Evolutionary conservation across 2,888 invertebrate species (phyloP).

Genomic region (Erannis defoliaria): DNA sequence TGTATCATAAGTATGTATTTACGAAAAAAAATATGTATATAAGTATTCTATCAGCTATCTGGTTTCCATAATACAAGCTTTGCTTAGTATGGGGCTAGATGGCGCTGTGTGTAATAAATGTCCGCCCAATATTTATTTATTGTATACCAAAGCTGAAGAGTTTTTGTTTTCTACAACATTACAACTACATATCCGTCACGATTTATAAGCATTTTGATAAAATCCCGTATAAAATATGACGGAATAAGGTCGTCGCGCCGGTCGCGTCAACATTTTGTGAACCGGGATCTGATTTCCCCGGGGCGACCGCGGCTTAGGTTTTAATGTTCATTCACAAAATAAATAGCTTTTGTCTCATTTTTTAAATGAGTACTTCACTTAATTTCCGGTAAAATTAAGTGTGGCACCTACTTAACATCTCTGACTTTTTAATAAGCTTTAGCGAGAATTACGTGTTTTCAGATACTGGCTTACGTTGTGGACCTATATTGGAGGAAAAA

Average conservation of each 20-base stretch:
- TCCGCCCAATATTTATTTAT: too few relatives aligned
- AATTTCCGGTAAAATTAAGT: conserved; percentile 34
- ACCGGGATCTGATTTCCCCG: conserved; percentile 67
- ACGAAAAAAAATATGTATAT: too few relatives aligned
- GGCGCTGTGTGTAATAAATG: too few relatives aligned
- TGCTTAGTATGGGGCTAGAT: too few relatives aligned
- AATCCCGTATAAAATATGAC: conserved; percentile 46
- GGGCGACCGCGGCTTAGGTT: conserved; percentile 61
- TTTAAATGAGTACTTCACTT: conserved; percentile 42
- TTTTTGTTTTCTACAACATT: background rate
- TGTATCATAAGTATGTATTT: too few relatives aligned
- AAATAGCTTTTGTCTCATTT: conserved; percentile 56
- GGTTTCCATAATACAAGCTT: too few relatives aligned
- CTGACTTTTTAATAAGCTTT: conserved; percentile 20
- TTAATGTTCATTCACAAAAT: conserved; percentile 63
- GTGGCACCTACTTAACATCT: conserved; percentile 26
- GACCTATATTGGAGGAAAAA: too few relatives aligned
- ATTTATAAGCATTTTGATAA: conserved; percentile 18
- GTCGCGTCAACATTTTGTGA: conserved; percentile 59
- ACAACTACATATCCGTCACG: conserved; percentile 4
- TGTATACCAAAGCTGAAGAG: too few relatives aligned
- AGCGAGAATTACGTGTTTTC: conserved; percentile 7
- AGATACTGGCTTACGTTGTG: too few relatives aligned
- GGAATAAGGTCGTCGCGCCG: conserved; percentile 45
- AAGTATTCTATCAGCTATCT: too few relatives aligned